Conservation (phyloP, 2,888 invertebrate genomes). For the Creontiades dilutus region DNA sequence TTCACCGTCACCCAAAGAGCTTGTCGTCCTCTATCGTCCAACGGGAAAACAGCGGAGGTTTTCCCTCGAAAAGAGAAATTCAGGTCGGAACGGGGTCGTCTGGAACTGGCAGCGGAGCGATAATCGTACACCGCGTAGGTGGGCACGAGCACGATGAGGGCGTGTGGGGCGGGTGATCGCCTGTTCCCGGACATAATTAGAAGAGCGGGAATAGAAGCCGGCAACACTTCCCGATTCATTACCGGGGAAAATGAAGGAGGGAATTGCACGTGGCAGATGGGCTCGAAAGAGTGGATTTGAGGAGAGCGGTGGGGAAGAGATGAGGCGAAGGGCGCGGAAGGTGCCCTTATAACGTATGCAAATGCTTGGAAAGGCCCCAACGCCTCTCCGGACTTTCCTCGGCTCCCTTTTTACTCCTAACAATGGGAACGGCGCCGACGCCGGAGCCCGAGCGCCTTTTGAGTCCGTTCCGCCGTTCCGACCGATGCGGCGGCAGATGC, state of each 20-base stretch:
- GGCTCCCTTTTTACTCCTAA: background rate
- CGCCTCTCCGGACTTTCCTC: background rate
- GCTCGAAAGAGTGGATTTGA: background rate
- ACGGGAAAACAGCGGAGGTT: no score
- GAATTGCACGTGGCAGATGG: constrained; percentile 51
- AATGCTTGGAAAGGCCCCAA: constrained; percentile 1
- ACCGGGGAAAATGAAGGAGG: constrained; percentile 41
- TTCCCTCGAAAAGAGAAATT: no score
- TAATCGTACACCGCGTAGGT: background rate
- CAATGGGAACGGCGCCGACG: background rate
- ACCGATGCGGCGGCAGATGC: background rate
- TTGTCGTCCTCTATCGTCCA: no score
- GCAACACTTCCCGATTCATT: constrained; percentile 61
- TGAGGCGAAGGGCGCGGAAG: background rate
- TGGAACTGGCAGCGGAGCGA: background rate
- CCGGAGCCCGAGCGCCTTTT: background rate
- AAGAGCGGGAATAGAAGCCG: background rate
- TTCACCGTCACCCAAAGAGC: no score
- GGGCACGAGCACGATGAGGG: background rate
- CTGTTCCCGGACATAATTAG: constrained; percentile 9
- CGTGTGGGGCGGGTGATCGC: background rate
- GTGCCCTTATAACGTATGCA: constrained; percentile 53
- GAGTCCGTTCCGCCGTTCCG: background rate
- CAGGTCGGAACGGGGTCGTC: background rate
- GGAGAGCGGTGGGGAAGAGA: background rate